A percentile compares a stretch with the other conserved stretches of the same genome.
Evolutionary conservation across 1,140 invertebrate genomes (phyloP).

Genomic region (Drosophila gunungcola): DNA sequence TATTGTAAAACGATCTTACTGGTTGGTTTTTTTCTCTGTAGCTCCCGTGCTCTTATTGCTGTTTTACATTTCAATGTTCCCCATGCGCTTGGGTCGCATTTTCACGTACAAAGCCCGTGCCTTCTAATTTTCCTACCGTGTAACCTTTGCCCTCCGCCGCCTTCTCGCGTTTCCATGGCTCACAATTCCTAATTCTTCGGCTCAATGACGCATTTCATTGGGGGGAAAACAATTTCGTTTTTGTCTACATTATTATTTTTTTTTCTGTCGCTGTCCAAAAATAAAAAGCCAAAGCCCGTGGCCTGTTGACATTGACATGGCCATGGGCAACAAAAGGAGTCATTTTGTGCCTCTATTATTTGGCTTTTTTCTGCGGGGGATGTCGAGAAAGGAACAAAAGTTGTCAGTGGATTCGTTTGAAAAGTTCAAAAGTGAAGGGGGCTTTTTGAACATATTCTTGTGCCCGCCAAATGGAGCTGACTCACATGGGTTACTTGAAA

Average conservation of each 20-base stretch:
- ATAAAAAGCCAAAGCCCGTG: slow-evolving; percentile 7
- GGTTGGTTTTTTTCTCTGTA: background rate
- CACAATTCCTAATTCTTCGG: slow-evolving; percentile 28
- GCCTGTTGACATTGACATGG: slow-evolving; percentile 30
- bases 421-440: slow-evolving; percentile 16
- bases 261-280: background rate
- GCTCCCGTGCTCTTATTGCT: background rate
- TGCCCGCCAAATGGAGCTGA: slow-evolving; percentile 8
- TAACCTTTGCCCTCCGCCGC: slow-evolving; percentile 6
- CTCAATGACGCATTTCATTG: slow-evolving; percentile 33
- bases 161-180: slow-evolving; percentile 11
- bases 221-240: slow-evolving; percentile 14
- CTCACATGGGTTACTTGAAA: slow-evolving; percentile 9
- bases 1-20: too few species aligned
- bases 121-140: background rate
- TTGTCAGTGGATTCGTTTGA: slow-evolving; percentile 20
- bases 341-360: slow-evolving; percentile 19
- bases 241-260: slow-evolving; percentile 2
- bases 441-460: background rate
- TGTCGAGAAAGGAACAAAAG: slow-evolving; percentile 19
- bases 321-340: slow-evolving; percentile 27
- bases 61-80: slow-evolving; percentile 1
- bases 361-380: slow-evolving; percentile 8
- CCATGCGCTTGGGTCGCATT: slow-evolving; percentile 21
- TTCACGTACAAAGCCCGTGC: slow-evolving; percentile 15